A percentile compares a stretch with the other conserved stretches of the same genome.
Evolutionary conservation across 2,113 vertebrate species (phyloP).

Genomic region (Dryoscopus gambensis): DNA sequence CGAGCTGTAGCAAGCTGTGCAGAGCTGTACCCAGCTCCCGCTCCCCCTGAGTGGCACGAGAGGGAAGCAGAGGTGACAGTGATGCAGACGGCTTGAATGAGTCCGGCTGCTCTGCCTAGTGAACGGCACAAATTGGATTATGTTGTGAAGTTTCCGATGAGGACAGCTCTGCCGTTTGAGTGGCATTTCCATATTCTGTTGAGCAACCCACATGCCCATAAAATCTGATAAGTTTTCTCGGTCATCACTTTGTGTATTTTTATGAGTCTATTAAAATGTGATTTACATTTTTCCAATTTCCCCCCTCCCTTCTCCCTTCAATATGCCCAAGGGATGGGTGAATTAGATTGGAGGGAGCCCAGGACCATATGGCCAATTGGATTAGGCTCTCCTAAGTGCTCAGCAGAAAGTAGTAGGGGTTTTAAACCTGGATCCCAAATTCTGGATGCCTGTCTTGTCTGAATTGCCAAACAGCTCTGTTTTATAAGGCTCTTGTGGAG

Average conservation of each 20-base stretch:
- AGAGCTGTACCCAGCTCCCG: rapidly evolving
- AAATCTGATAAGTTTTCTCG: conserved; percentile 58
- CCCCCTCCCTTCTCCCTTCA: background rate
- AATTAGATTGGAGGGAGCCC: conserved; percentile 51
- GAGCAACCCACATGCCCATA: conserved; percentile 21
- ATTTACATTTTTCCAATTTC: conserved; percentile 62
- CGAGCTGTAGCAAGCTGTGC: background rate
- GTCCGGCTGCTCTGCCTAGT: background rate
- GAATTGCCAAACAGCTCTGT: background rate
- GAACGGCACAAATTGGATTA: background rate
- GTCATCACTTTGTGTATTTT: conserved; percentile 62
- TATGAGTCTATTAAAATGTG: conserved; percentile 67
- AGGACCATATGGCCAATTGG: conserved; percentile 57
- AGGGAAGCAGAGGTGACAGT: conserved; percentile 2
- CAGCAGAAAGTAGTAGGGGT: background rate
- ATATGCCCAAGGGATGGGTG: conserved; percentile 15
- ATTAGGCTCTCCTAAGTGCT: conserved; percentile 43
- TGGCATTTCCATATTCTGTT: conserved; percentile 53
- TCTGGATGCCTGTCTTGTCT: background rate
- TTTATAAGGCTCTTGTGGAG: background rate
- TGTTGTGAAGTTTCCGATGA: background rate
- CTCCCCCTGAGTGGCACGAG: background rate
- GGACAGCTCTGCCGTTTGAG: conserved; percentile 27
- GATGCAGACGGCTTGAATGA: background rate
- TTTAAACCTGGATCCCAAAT: background rate